phyloP scores from a whole-genome alignment of 2,797 vertebrate species.

The Microctenopoma steveboyesi region DNA sequence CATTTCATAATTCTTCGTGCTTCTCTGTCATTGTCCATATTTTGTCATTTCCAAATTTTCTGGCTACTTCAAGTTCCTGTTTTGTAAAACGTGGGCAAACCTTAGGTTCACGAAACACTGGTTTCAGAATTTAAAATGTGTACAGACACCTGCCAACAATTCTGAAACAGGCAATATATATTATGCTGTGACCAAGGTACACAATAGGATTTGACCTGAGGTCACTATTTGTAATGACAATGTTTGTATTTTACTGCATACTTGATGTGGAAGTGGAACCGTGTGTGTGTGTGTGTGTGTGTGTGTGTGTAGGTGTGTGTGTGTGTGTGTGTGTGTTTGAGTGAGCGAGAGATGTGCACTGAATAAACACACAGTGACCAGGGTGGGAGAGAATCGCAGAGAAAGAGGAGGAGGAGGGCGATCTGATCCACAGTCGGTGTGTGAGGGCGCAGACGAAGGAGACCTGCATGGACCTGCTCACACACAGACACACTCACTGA shows the following conservation, averaged over 20 bases:
- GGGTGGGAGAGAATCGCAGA: conserved; percentile 10
- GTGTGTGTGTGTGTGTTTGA: background rate
- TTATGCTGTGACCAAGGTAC: background rate
- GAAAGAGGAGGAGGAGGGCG: conserved; percentile 12
- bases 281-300: conserved; percentile 3
- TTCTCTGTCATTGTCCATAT: no score
- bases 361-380: conserved; percentile 1
- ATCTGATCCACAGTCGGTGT: conserved; percentile 47
- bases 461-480: conserved; percentile 50
- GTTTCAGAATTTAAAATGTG: no score
- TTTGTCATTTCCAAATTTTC: no score
- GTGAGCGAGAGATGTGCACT: background rate
- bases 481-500: conserved; percentile 12
- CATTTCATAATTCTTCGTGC: background rate
- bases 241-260: background rate
- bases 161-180: no score
- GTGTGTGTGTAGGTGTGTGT: background rate
- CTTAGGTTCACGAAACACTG: no score
- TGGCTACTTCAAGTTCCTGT: no score
- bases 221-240: background rate
- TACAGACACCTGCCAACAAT: no score
- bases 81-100: no score
- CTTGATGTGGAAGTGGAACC: no score
- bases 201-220: conserved; percentile 6
- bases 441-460: conserved; percentile 55